These are phyloP conservation scores for Drosophila tristis DNA, from an alignment of 1,140 invertebrate species.

Conservation along the genomic window DNA sequence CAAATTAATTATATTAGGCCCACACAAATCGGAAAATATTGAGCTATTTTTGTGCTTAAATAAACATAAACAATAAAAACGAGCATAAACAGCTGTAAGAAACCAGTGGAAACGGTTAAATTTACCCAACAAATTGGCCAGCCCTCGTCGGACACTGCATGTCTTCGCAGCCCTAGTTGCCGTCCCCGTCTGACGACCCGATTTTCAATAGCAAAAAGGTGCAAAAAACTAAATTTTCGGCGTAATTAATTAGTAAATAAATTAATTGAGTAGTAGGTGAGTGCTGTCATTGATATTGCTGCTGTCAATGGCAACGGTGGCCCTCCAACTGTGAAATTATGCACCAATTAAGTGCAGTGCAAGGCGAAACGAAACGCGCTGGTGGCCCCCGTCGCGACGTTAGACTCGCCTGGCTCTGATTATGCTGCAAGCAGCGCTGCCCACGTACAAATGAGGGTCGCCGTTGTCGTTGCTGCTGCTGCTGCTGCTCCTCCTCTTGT, in stretches of 20 bases:
- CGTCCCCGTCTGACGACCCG: conserved; percentile 35
- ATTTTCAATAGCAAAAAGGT: conserved; percentile 59
- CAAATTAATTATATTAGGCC: too few species aligned
- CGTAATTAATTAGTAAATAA: conserved; percentile 65
- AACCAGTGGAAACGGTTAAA: too few species aligned
- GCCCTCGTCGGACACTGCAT: neutral
- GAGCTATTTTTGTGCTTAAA: too few species aligned
- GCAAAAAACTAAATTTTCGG: conserved; percentile 66
- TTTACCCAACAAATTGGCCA: too few species aligned
- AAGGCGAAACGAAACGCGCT: conserved; percentile 9
- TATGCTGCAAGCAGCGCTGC: conserved; percentile 21
- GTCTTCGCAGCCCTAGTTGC: neutral
- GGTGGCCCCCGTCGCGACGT: neutral
- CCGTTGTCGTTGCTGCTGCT: neutral
- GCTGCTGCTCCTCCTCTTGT: neutral
- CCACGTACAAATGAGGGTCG: conserved; percentile 16
- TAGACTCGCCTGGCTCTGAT: conserved; percentile 12
- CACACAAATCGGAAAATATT: too few species aligned
- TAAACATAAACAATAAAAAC: too few species aligned
- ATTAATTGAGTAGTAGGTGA: conserved; percentile 62
- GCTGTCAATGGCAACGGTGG: neutral
- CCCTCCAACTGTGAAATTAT: conserved; percentile 21
- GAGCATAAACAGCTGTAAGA: too few species aligned
- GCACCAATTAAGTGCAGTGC: conserved; percentile 14
- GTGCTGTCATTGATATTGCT: conserved; percentile 11